phyloP scores from a whole-genome alignment of 2,797 vertebrate species.

The Dendrocincla tyrannina region DNA sequence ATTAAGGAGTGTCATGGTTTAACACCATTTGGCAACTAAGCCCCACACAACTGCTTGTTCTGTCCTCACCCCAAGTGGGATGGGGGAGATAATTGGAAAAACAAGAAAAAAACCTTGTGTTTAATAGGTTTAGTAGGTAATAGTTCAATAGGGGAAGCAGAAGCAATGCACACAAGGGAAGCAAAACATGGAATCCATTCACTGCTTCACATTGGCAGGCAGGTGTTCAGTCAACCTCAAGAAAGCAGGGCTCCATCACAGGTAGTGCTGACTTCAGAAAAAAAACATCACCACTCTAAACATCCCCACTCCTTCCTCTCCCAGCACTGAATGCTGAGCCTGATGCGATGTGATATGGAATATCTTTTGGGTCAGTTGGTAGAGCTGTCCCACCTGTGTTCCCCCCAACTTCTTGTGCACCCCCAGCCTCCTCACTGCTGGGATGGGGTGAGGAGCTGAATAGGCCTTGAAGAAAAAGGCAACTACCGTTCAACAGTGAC shows the following conservation, averaged over 20 bases:
- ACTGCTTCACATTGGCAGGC: accelerated
- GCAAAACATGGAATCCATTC: background rate
- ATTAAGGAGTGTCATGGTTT: background rate
- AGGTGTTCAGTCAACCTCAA: background rate
- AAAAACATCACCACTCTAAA: background rate
- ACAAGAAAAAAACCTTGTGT: background rate
- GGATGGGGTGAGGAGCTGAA: background rate
- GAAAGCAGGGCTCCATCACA: background rate
- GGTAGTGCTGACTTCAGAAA: background rate
- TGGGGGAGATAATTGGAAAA: background rate
- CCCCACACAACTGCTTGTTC: accelerated
- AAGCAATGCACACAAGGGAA: accelerated
- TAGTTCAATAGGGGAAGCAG: background rate
- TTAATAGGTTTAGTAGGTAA: background rate
- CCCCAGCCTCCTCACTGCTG: background rate
- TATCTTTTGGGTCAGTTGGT: background rate
- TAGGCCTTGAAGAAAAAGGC: background rate
- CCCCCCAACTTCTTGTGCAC: no score
- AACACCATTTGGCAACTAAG: background rate
- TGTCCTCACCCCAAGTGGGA: background rate
- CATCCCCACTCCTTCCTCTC: background rate
- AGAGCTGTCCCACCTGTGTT: background rate
- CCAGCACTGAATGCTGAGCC: background rate
- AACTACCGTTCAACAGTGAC: accelerated
- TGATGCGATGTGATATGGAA: no score